Conservation (phyloP, 2,888 invertebrate species). For the Yponomeuta sedellus region DNA sequence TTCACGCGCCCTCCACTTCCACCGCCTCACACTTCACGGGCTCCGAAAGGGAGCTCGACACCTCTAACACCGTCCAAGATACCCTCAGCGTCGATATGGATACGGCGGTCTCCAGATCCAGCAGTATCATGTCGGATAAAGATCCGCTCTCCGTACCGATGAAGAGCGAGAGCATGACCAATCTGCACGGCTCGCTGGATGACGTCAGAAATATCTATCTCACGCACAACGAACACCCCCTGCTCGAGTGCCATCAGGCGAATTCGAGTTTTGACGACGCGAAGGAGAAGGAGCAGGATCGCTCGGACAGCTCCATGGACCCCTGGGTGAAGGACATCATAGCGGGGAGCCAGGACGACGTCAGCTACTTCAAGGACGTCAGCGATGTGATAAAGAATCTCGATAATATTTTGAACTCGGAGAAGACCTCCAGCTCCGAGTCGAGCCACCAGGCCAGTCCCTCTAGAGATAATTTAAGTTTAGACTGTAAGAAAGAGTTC, state of each 20-base stretch:
- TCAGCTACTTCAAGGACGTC: conserved; percentile 77
- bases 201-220: conserved; percentile 71
- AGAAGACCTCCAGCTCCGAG: conserved; percentile 77
- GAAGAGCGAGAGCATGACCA: conserved; percentile 76
- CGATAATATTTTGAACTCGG: conserved; percentile 78
- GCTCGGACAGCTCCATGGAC: conserved; percentile 68
- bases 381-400: conserved; percentile 80
- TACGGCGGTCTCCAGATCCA: conserved; percentile 57
- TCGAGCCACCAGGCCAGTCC: conserved; percentile 76
- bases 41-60: conserved; percentile 45
- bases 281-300: conserved; percentile 49
- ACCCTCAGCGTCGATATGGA: conserved; percentile 54
- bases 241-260: conserved; percentile 61
- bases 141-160: conserved; percentile 56
- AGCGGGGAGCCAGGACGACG: conserved; percentile 75
- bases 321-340: conserved; percentile 79
- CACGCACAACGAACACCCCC: conserved; percentile 59
- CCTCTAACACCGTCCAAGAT: conserved; percentile 38
- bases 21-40: conserved; percentile 48
- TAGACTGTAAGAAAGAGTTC: conserved; percentile 67
- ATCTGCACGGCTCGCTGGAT: conserved; percentile 83
- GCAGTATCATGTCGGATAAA: conserved; percentile 63
- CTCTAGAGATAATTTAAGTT: conserved; percentile 63
- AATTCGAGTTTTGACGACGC: conserved; percentile 50
- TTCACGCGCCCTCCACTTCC: conserved; percentile 60